These are phyloP conservation scores for Monomorium pharaonis DNA, from an alignment of 1,140 invertebrate species.

Conservation along the genomic window DNA sequence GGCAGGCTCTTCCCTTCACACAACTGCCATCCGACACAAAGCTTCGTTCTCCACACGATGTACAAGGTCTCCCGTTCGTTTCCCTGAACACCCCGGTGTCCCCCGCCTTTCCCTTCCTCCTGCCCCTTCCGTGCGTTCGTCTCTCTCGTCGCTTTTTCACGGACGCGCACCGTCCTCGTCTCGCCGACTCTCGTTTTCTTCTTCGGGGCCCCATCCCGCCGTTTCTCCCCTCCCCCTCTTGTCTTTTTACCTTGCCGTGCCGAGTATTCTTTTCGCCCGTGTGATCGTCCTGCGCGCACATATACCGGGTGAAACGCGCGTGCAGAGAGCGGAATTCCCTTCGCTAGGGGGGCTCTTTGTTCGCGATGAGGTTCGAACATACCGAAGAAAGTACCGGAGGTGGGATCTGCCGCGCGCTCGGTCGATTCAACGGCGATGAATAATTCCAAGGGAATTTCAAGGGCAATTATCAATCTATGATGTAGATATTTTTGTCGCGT, in stretches of 20 bases:
- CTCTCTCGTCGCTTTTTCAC: slow-evolving; percentile 63
- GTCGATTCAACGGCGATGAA: neutral
- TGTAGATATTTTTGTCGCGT: neutral
- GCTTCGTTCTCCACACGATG: slow-evolving; percentile 65
- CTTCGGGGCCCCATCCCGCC: slow-evolving; percentile 43
- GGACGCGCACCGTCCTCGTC: slow-evolving; percentile 35
- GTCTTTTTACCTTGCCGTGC: slow-evolving; percentile 63
- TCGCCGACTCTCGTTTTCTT: slow-evolving; percentile 43
- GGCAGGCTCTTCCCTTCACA: slow-evolving; percentile 62
- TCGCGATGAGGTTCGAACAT: neutral
- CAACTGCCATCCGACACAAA: slow-evolving; percentile 67
- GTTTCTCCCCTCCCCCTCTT: slow-evolving; percentile 35
- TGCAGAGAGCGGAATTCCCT: neutral
- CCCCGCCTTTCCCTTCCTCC: neutral
- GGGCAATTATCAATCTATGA: neutral
- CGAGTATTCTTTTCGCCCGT: slow-evolving; percentile 70
- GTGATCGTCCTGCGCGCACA: slow-evolving; percentile 61
- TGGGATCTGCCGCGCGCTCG: neutral
- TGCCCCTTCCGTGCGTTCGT: slow-evolving; percentile 19
- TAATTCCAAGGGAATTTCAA: neutral
- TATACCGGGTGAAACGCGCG: slow-evolving; percentile 63
- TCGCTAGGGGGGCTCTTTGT: neutral
- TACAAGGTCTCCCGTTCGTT: slow-evolving; percentile 74
- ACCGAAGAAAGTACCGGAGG: neutral
- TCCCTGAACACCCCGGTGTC: slow-evolving; percentile 52